Evolutionary conservation across 2,797 vertebrate species (phyloP).

Genomic region (Clangula hyemalis): DNA sequence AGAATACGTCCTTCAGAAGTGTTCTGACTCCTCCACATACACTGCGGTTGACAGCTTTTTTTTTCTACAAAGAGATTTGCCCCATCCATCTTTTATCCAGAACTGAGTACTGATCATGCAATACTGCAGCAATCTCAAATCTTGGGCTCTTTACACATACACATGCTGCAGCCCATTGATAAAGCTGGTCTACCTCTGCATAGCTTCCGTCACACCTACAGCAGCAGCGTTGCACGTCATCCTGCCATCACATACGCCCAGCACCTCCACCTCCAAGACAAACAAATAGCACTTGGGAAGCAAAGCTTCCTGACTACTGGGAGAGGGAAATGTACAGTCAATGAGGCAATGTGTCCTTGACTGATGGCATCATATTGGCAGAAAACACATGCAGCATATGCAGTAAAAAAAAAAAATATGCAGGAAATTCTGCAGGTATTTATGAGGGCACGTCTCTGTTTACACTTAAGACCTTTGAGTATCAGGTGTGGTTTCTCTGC

Average conservation of each 20-base stretch:
- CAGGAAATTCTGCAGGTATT: background rate
- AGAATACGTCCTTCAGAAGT: background rate
- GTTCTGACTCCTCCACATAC: fast-evolving
- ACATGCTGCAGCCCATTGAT: fast-evolving
- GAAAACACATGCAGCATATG: background rate
- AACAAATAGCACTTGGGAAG: background rate
- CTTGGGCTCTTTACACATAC: background rate
- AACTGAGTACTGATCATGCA: background rate
- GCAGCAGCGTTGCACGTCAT: background rate
- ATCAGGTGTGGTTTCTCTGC: background rate
- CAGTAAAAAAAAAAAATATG: background rate
- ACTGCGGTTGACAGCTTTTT: background rate
- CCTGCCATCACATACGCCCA: fast-evolving
- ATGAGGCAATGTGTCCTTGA: background rate
- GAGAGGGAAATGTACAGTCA: background rate
- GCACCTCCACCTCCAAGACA: background rate
- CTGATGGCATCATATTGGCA: background rate
- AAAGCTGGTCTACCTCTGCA: fast-evolving
- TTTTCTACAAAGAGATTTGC: background rate
- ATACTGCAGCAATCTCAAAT: background rate
- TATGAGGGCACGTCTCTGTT: background rate
- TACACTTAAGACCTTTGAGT: background rate
- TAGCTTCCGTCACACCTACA: background rate
- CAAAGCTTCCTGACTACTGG: background rate
- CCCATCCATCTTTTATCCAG: background rate